phyloP scores from a whole-genome alignment of 2,888 invertebrate genomes.

The Synergus laeviventris region DNA sequence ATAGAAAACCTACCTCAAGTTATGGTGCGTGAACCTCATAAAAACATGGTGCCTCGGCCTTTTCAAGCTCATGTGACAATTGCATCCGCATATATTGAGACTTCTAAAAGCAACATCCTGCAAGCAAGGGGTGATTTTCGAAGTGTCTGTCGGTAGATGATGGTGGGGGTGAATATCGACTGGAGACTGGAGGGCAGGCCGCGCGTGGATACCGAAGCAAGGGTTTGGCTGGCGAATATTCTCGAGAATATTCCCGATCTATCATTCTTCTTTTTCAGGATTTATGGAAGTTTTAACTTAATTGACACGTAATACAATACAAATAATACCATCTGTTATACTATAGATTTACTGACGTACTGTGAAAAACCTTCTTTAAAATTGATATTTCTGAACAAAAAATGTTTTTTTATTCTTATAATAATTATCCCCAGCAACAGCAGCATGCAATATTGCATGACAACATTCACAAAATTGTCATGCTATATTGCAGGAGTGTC shows the following conservation, averaged over 20 bases:
- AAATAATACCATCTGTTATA: neutral
- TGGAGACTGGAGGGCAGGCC: slow-evolving; percentile 56
- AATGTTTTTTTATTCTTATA: no score
- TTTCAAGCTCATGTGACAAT: slow-evolving; percentile 15
- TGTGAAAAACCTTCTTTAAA: neutral
- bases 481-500: no score
- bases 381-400: no score
- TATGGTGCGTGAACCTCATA: slow-evolving; percentile 20
- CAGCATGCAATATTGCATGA: no score
- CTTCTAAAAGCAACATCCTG: slow-evolving; percentile 38
- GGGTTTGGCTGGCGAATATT: slow-evolving; percentile 12
- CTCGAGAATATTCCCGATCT: neutral
- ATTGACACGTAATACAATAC: neutral
- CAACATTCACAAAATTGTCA: no score
- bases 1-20: slow-evolving; percentile 28
- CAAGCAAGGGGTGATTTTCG: slow-evolving; percentile 46
- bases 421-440: no score
- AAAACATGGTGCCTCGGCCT: slow-evolving; percentile 18
- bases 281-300: neutral
- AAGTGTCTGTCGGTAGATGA: slow-evolving; percentile 52
- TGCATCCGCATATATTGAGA: slow-evolving; percentile 8
- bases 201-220: slow-evolving; percentile 42
- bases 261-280: neutral
- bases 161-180: slow-evolving; percentile 60
- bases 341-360: neutral